Conservation (phyloP, 2,888 invertebrate species). For the Escarpia spicata region DNA sequence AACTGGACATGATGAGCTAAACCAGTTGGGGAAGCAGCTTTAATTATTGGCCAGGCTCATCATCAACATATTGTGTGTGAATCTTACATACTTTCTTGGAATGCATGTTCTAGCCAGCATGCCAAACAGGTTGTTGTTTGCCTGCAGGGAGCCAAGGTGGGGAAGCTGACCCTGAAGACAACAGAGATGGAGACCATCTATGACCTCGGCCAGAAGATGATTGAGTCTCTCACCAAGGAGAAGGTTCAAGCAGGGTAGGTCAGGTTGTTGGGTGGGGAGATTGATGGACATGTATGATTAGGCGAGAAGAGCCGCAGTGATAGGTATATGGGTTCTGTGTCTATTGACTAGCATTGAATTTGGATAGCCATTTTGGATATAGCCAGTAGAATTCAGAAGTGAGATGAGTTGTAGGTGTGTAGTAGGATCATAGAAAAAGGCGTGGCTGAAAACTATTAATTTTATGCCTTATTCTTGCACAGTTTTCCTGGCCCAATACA, state of each 20-base stretch:
- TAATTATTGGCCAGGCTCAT: too few relatives aligned
- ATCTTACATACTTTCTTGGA: neutral
- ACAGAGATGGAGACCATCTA: constrained; percentile 99
- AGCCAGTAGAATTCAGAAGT: too few relatives aligned
- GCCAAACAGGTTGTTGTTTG: neutral
- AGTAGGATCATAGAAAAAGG: too few relatives aligned
- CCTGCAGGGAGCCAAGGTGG: constrained; percentile 80
- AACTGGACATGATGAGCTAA: too few relatives aligned
- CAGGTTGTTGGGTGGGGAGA: neutral
- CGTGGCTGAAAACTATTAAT: too few relatives aligned
- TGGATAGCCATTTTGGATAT: too few relatives aligned
- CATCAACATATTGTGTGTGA: neutral
- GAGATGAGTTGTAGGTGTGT: too few relatives aligned
- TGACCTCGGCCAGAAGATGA: constrained; percentile 97
- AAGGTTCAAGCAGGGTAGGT: constrained; percentile 76
- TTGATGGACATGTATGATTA: neutral
- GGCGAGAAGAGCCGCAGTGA: neutral
- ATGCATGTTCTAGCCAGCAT: neutral
- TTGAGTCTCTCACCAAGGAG: constrained; percentile 94
- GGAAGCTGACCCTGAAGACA: constrained; percentile 95
- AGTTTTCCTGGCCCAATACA: neutral
- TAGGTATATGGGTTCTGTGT: too few relatives aligned
- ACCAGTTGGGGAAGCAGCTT: too few relatives aligned
- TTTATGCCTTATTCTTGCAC: neutral
- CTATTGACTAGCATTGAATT: too few relatives aligned